Evolutionary conservation across 2,113 vertebrate species (phyloP).

Genomic region (Poeciliopsis retropinna): DNA sequence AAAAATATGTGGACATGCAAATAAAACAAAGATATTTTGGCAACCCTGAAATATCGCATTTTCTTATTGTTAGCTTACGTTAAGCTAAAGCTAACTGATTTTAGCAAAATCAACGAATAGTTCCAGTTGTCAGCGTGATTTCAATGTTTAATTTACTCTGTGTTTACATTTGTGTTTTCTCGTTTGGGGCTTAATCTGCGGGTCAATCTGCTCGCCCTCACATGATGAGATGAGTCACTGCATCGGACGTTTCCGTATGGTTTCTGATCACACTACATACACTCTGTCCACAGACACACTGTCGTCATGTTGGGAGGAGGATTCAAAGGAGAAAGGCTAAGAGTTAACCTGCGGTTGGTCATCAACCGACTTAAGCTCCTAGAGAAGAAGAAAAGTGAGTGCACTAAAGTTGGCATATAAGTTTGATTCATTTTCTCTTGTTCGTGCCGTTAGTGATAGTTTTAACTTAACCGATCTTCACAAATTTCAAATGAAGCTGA

Average conservation of each 20-base stretch:
- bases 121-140: neutral
- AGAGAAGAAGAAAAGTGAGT: slow-evolving; percentile 99
- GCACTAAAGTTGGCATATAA: neutral
- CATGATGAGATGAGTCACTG: slow-evolving; percentile 66
- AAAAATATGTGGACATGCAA: neutral
- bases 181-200: slow-evolving; percentile 25
- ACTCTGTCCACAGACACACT: slow-evolving; percentile 30
- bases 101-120: neutral
- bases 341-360: slow-evolving; percentile 94
- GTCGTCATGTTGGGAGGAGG: slow-evolving; percentile 90
- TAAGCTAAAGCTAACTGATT: slow-evolving; percentile 43
- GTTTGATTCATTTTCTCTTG: neutral
- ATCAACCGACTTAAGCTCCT: slow-evolving; percentile 96
- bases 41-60: neutral
- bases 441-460: neutral
- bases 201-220: slow-evolving; percentile 51
- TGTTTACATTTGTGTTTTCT: slow-evolving; percentile 5
- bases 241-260: slow-evolving; percentile 4
- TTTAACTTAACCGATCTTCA: neutral
- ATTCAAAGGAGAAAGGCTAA: slow-evolving; percentile 93
- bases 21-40: neutral
- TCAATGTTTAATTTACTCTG: neutral
- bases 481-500: slow-evolving; percentile 82
- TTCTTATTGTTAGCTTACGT: neutral
- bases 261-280: neutral